phyloP scores from a whole-genome alignment of 2,888 invertebrate genomes.

The Sesamia inferens region DNA sequence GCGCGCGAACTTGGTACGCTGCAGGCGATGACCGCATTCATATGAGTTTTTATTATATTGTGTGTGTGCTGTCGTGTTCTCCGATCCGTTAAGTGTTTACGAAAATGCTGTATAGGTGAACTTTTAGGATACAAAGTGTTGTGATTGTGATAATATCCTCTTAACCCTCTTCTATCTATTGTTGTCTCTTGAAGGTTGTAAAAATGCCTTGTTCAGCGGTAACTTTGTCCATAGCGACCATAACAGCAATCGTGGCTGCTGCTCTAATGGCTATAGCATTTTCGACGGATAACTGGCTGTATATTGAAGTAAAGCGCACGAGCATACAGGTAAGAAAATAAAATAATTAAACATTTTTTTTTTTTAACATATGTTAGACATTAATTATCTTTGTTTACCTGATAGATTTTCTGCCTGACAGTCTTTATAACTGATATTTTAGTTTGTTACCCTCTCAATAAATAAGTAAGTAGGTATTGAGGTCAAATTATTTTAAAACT shows the following conservation, averaged over 20 bases:
- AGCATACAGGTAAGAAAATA: conserved; percentile 94
- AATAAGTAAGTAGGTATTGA: conserved; percentile 32
- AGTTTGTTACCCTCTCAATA: not conserved
- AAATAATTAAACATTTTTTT: conserved; percentile 6
- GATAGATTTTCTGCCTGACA: not conserved
- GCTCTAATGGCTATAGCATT: conserved; percentile 98
- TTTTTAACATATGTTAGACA: not conserved
- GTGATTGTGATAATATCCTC: conserved; percentile 85
- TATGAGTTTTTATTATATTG: conserved; percentile 86
- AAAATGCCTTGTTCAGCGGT: conserved; percentile 98
- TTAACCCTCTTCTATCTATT: conserved; percentile 74
- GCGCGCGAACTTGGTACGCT: conserved; percentile 88
- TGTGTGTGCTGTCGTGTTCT: conserved; percentile 88
- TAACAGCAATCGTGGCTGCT: conserved; percentile 98
- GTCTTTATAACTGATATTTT: not conserved
- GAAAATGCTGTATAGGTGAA: conserved; percentile 89
- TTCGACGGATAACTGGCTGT: conserved; percentile 99
- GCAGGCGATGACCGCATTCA: conserved; percentile 90
- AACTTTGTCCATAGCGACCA: conserved; percentile 98
- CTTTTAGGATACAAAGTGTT: conserved; percentile 81
- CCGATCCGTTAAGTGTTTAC: conserved; percentile 86
- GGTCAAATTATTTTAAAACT: conserved; percentile 34
- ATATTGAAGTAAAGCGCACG: conserved; percentile 96
- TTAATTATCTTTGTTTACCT: conserved; percentile 41
- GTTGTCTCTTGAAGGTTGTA: conserved; percentile 82